Percentiles rank a stretch among this genome's conserved stretches.
Evolutionary conservation across 2,888 invertebrate genomes (phyloP).

Genomic region (Petrolisthes manimaculis): DNA sequence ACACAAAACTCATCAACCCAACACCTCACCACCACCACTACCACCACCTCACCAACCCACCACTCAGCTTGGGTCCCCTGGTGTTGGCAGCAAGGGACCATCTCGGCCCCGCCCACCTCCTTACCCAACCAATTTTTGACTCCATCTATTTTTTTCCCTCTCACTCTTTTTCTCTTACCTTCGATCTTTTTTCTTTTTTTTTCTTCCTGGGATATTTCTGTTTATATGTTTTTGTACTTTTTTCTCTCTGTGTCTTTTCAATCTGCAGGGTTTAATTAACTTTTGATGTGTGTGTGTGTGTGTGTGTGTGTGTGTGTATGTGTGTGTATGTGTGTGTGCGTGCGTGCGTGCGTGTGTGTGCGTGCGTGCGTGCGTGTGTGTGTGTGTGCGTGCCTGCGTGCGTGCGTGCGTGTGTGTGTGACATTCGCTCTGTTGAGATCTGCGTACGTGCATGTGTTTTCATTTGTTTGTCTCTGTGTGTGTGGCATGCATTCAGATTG

Average conservation of each 20-base stretch:
- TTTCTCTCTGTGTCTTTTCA: background rate
- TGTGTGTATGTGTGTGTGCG: background rate
- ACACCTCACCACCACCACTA: conserved; percentile 7
- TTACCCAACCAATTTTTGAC: background rate
- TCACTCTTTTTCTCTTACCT: background rate
- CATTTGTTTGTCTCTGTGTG: too few relatives aligned
- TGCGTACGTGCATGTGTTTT: too few relatives aligned
- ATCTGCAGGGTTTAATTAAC: background rate
- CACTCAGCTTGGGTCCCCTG: background rate
- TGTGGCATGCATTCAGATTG: too few relatives aligned
- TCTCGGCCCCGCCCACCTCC: background rate
- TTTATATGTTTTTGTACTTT: background rate
- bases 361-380: background rate
- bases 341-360: background rate
- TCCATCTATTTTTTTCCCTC: background rate
- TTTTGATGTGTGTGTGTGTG: background rate
- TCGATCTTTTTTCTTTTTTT: background rate
- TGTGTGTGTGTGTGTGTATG: conserved; percentile 1
- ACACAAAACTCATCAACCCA: too few relatives aligned
- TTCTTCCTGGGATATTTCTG: background rate
- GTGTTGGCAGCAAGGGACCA: background rate
- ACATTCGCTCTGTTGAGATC: background rate
- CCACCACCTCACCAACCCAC: background rate
- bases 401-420: background rate
- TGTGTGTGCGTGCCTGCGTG: background rate